A percentile compares a stretch with the other conserved stretches of the same genome.
These are phyloP conservation scores for Pangasianodon gigas DNA, from an alignment of 2,113 vertebrate genomes.

Conservation along the genomic window DNA sequence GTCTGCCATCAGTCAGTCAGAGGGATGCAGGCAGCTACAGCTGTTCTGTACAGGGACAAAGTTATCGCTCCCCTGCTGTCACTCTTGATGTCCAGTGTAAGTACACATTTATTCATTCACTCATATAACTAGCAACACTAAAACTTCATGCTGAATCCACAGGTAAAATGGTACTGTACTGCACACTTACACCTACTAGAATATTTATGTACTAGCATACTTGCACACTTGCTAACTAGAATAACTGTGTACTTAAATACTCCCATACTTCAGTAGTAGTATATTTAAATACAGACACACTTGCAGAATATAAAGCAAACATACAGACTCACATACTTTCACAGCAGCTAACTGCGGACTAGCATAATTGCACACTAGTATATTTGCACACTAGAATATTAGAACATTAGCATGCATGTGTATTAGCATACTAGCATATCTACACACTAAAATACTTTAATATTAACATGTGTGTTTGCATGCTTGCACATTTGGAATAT, in stretches of 20 bases:
- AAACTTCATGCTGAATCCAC: background rate
- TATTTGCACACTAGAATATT: background rate
- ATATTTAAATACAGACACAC: too few species aligned
- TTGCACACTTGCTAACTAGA: too few species aligned
- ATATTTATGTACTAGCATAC: too few species aligned
- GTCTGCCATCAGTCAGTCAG: background rate
- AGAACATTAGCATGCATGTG: background rate
- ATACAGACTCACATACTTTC: too few species aligned
- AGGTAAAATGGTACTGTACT: background rate
- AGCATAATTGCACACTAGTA: too few species aligned
- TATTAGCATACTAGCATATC: background rate
- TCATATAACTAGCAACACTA: background rate
- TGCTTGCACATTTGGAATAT: too few species aligned
- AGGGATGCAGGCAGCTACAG: background rate
- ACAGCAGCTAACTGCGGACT: too few species aligned
- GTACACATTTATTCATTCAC: constrained; percentile 1
- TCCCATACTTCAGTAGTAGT: too few species aligned
- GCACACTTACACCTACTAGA: too few species aligned
- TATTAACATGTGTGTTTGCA: background rate
- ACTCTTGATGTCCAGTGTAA: constrained; percentile 21
- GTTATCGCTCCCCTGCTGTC: constrained; percentile 23
- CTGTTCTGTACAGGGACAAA: background rate
- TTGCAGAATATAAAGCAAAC: too few species aligned
- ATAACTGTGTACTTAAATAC: too few species aligned
- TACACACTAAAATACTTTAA: too few species aligned